A percentile compares a stretch with the other conserved stretches of the same genome.
These are phyloP conservation scores for Myiotriccus ornatus DNA, from an alignment of 2,797 vertebrate species.

Conservation along the genomic window DNA sequence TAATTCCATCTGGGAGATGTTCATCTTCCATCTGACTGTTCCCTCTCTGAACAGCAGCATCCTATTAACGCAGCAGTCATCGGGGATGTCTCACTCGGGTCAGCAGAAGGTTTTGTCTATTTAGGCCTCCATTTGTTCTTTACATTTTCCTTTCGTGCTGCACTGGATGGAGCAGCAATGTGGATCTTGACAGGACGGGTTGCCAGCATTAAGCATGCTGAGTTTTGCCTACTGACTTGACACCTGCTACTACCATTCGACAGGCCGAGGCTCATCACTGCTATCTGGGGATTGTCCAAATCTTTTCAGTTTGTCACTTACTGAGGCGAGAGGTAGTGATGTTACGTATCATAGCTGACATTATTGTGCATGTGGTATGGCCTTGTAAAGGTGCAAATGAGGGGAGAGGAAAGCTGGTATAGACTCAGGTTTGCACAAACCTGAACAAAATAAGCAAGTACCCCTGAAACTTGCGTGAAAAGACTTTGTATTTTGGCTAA, in stretches of 20 bases:
- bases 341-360: not conserved
- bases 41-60: slow-evolving; percentile 61
- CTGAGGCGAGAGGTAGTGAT: not conserved
- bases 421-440: not conserved
- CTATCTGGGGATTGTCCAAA: not conserved
- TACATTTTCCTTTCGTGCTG: not conserved
- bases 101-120: slow-evolving; percentile 16
- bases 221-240: slow-evolving; percentile 49
- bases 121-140: slow-evolving; percentile 36
- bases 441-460: not conserved
- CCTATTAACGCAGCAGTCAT: slow-evolving; percentile 55
- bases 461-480: not conserved
- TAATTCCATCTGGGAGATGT: slow-evolving; percentile 68
- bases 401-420: not conserved
- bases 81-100: not conserved
- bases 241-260: not conserved
- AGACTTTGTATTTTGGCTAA: not conserved
- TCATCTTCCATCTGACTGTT: slow-evolving; percentile 54
- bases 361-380: not conserved
- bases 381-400: not conserved
- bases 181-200: slow-evolving; percentile 15
- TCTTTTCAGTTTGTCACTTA: slow-evolving; percentile 2
- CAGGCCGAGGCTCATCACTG: slow-evolving; percentile 10
- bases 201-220: slow-evolving; percentile 32
- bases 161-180: not conserved